These are phyloP conservation scores for Callipepla californica DNA, from an alignment of 2,113 vertebrate species.

Conservation along the genomic window DNA sequence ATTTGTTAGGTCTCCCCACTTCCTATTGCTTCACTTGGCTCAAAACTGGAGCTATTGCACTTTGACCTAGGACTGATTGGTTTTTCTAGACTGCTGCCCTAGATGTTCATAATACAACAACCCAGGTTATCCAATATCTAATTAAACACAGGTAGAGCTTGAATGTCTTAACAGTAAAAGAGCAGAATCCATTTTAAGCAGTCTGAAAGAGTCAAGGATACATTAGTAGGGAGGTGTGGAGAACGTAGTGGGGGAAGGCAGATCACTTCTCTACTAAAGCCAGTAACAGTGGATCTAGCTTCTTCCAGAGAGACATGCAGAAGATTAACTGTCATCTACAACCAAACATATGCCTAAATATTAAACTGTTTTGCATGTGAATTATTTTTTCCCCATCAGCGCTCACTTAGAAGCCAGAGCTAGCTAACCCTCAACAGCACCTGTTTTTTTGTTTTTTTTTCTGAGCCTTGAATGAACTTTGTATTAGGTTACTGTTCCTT, in stretches of 20 bases:
- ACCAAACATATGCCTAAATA: background rate
- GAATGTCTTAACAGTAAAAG: background rate
- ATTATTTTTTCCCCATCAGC: background rate
- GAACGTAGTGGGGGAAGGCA: conserved; percentile 7
- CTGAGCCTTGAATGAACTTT: background rate
- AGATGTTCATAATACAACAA: conserved; percentile 57
- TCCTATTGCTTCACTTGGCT: conserved; percentile 34
- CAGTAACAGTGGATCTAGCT: background rate
- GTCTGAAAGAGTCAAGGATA: background rate
- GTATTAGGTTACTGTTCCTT: background rate
- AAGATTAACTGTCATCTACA: background rate
- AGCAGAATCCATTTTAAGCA: conserved; percentile 42
- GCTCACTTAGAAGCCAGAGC: background rate
- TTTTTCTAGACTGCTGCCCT: conserved; percentile 58
- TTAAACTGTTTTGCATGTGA: background rate
- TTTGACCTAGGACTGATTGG: conserved; percentile 53
- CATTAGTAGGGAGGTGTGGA: background rate
- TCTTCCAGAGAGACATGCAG: background rate
- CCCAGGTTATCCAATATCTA: conserved; percentile 64
- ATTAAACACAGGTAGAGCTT: conserved; percentile 65
- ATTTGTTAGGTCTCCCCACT: background rate
- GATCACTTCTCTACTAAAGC: background rate
- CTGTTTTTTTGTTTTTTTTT: background rate
- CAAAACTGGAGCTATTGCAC: conserved; percentile 38
- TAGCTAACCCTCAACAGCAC: background rate